These are phyloP conservation scores for Cyprinus carpio DNA, from an alignment of 2,113 vertebrate species.

Conservation along the genomic window DNA sequence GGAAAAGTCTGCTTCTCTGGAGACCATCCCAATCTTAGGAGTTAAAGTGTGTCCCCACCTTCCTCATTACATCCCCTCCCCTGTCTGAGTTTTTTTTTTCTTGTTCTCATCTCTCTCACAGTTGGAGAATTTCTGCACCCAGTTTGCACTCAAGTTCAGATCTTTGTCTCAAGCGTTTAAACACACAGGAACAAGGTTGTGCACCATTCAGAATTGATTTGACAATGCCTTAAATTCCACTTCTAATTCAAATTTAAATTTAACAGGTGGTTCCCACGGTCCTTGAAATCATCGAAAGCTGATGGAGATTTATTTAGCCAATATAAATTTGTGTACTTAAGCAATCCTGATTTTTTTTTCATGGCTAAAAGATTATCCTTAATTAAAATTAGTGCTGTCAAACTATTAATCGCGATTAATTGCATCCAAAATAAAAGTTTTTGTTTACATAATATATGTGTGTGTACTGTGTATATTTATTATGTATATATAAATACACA, in stretches of 20 bases:
- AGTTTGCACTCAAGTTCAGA: slow-evolving; percentile 4
- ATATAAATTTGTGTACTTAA: too few relatives aligned
- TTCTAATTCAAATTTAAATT: neutral
- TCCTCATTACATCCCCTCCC: neutral
- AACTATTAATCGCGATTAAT: too few relatives aligned
- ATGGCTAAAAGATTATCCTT: too few relatives aligned
- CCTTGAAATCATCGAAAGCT: too few relatives aligned
- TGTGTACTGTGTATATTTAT: too few relatives aligned
- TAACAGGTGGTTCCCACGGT: neutral
- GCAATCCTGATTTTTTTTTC: too few relatives aligned
- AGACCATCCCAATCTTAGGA: slow-evolving; percentile 20
- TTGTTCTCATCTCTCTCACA: neutral
- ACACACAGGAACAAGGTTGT: neutral
- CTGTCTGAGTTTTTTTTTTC: neutral
- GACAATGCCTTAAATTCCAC: neutral
- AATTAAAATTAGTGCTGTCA: too few relatives aligned
- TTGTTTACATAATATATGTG: too few relatives aligned
- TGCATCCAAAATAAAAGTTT: too few relatives aligned
- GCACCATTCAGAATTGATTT: neutral
- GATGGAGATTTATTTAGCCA: too few relatives aligned
- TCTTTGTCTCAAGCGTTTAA: slow-evolving; percentile 45
- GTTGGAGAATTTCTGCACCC: neutral
- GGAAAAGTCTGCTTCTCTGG: slow-evolving; percentile 40
- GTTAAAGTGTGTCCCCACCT: slow-evolving; percentile 17
- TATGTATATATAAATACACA: too few relatives aligned